Base-by-base conservation (phyloP, 2,888 invertebrate genomes). In the Eupithecia centaureata region DNA sequence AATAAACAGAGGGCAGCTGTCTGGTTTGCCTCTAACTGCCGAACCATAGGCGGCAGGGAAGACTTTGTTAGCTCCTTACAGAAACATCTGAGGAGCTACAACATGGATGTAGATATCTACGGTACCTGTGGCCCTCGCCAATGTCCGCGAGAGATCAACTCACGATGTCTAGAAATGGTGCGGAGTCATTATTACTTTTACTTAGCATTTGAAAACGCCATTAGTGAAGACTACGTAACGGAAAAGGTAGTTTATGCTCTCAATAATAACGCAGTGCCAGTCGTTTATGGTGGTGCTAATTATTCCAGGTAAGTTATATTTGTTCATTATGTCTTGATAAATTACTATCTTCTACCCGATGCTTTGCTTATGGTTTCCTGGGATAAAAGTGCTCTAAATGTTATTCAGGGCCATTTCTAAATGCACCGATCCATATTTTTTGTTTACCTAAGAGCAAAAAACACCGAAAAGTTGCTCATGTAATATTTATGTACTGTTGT, bases 251-350 rank as follows among this genome's bases (percentile, higher is more conserved):
- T 90, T 13, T 76, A 86, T 68, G 86, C 94, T 38, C 82, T 94
- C n/a, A 93, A 94, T 74, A 94, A 95, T 79, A 89, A 94, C 78
- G 91, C 95, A 1, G 90, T 96, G 15, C 96, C 96, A 0, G 92
- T 96, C 5, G 95, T 95, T 5, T 95, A 94, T 86, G 96, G 96
- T 1, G 95, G 95, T 54, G 94, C 94, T 61, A 94, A 96, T 84
- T 96, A 96, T 83, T 86, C 84, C 38, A 89, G 89, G 91, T 88
- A 72, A 75, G 59, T 67, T 67, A 38, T 54, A 42, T 38, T 30
- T 28, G 7, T 18, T 35, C 28, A 30, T 22, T 13, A 56, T n/a
- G n/a, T 35, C 0, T 38, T 1, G 35, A 15, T 15, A 35, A 35
- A 35, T n/a, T 38, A 38, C 38, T n/a, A n/a, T n/a, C 5, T n/a